Base-by-base conservation (phyloP, 2,888 invertebrate genomes). In the Stictocephala bisonia region DNA sequence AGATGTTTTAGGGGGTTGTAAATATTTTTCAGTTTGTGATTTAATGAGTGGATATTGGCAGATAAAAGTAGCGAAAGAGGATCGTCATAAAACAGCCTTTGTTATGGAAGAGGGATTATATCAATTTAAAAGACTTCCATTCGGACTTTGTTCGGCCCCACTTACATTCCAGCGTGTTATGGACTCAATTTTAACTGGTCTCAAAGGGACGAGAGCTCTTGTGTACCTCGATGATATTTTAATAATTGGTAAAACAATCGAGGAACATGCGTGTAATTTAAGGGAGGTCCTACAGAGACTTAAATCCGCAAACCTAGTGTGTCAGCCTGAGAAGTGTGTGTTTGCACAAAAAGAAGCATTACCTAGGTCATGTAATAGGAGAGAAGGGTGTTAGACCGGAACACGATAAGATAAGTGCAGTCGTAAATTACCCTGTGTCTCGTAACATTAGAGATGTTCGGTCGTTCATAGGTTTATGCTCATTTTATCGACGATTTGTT, bases 221-320 rank as follows among this genome's bases (percentile, higher is more conserved):
- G 56, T 51, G 3, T 51, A 51, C 31, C 20, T 69, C 9, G 71
- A 67, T 24, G 71, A 71, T 24, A 64, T 71, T 13, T n/a, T 71
- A 20, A 27, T 71, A 3, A 35, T 31, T 20, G 26, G 41, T 18
- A 18, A 26, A 24, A 58, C 71, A 20, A 29, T 70, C 7, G 60
- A 70, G 26, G 58, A 66, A 20, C 71, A 71, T 40, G 40, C 41
- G 6, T 2, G 7, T 22, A 13, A 22, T n/a, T 44, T 71, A 20
- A 4, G 26, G 18, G 18, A 71, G n/a, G 64, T 71, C 35, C 67
- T 40, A 20, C 7, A 7, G 24, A 41, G 41, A 22, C 24, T 44
- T n/a, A 27, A 24, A 11, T 20, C 18, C 3, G 51, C 56, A 9
- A 31, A 31, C 22, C 69, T 69, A 3, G 24, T 27, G 11, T 24